Evolutionary conservation across 2,888 invertebrate genomes (phyloP).

Genomic region (Parthenolecanium corni): DNA sequence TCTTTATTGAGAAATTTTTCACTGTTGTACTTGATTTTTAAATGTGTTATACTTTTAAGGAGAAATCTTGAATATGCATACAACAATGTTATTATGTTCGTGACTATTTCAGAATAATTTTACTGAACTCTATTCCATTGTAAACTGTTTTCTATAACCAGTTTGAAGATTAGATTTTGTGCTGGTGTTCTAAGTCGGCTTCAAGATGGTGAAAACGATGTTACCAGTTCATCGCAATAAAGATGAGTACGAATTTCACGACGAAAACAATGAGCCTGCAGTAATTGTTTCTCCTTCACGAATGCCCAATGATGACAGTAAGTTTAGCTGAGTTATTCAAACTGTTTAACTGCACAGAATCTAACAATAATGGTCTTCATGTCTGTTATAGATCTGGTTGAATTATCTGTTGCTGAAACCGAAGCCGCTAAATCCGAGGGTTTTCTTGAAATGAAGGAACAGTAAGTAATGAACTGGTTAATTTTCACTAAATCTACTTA

Average conservation of each 20-base stretch:
- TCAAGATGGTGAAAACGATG: constrained; percentile 20
- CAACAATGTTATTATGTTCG: too few relatives aligned
- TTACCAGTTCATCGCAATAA: constrained; percentile 18
- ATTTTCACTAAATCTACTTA: background rate
- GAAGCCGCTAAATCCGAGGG: constrained; percentile 3
- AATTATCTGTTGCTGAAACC: background rate
- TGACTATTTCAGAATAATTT: too few relatives aligned
- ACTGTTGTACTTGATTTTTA: too few relatives aligned
- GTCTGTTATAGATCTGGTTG: background rate
- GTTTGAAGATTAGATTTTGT: too few relatives aligned
- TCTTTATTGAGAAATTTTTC: too few relatives aligned
- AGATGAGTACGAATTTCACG: constrained; percentile 19
- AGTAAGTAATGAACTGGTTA: background rate
- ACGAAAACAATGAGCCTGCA: constrained; percentile 7
- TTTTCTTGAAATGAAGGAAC: constrained; percentile 18
- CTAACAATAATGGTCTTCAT: background rate
- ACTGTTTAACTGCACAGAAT: too few relatives aligned
- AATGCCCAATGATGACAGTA: constrained; percentile 4
- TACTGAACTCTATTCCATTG: too few relatives aligned
- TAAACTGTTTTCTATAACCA: too few relatives aligned
- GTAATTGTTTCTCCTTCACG: background rate
- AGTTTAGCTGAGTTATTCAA: too few relatives aligned
- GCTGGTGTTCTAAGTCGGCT: too few relatives aligned
- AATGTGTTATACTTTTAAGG: too few relatives aligned
- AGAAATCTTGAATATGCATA: too few relatives aligned